Base-by-base conservation (phyloP, 2,797 vertebrate genomes). In the Pampus argenteus region DNA sequence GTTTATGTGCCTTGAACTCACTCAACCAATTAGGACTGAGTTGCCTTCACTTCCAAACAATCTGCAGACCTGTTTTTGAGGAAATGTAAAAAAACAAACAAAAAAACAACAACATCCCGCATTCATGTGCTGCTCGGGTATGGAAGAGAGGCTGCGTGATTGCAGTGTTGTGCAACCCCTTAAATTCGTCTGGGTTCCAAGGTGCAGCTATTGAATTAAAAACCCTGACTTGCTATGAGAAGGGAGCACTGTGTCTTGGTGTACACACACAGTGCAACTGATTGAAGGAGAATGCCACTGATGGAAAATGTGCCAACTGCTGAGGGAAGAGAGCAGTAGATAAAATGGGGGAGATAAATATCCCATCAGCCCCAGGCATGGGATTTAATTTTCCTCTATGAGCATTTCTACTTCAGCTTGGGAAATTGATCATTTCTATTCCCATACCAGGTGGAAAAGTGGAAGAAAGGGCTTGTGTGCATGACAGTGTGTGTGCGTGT, bases 381-480 rank as follows among this genome's bases (percentile, higher is more conserved):
- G 86, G 87, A 91, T 91, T 92, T 90, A 86, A 91, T 92, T 91
- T 91, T 90, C 88, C 88, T 90, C 86, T 74, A 83, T 87, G 87
- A 91, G 89, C 83, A 83, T 87, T 91, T 89, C 87, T 80, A 79
- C 86, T 86, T 81, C 80, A 82, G 83, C 87, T 84, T 86, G 85
- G 79, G 85, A 88, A 91, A 91, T 90, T 86, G 85, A 89, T 91
- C 89, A 91, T 92, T 91, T 90, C 85, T 91, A 90, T 90, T 89
- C 86, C 84, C 71, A 82, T 70, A 74, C 69, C 87, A 87, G 85
- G 83, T 89, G 84, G 70, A 88, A 89, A 83, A 74, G 77, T 82
- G 79, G 74, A 85, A 64, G 79, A 73, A 85, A 64, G 60, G 50
- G 57, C 54, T 45, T 22, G 50, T 34, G 48, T 45, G 34, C 63